phyloP scores from a whole-genome alignment of 1,140 invertebrate genomes.

The Bemisia tabaci region DNA sequence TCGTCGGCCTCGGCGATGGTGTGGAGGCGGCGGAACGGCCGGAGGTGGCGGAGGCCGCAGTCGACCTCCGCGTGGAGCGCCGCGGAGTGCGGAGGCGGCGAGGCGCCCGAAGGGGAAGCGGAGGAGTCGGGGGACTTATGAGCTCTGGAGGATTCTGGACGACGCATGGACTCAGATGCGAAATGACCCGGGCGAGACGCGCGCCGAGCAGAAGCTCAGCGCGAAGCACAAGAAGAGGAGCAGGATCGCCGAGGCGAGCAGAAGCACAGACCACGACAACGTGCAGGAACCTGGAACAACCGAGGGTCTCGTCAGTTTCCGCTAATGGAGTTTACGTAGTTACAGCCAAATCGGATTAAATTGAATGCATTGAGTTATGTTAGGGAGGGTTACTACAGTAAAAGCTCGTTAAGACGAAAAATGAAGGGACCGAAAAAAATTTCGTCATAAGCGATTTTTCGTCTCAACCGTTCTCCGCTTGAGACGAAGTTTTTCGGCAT shows the following conservation, averaged over 20 bases:
- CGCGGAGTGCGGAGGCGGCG: neutral
- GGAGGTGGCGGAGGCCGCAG: neutral
- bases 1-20: neutral
- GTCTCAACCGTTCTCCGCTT: too few relatives aligned
- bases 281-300: conserved; percentile 40
- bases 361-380: too few relatives aligned
- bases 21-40: neutral
- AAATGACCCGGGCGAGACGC: conserved; percentile 15
- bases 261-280: conserved; percentile 45
- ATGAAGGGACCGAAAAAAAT: too few relatives aligned
- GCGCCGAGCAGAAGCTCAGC: conserved; percentile 40
- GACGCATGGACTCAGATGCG: neutral
- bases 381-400: too few relatives aligned
- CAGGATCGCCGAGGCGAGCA: conserved; percentile 37
- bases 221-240: conserved; percentile 41
- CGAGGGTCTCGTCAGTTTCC: too few relatives aligned
- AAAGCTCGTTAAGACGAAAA: too few relatives aligned
- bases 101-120: neutral
- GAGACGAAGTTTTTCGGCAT: too few relatives aligned
- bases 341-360: too few relatives aligned
- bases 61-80: neutral
- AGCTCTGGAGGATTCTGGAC: neutral
- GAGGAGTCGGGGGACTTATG: neutral
- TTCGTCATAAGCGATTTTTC: too few relatives aligned
- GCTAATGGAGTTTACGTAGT: too few relatives aligned